Evolutionary conservation across 2,888 invertebrate genomes (phyloP).

Genomic region (Acleris sparsana): DNA sequence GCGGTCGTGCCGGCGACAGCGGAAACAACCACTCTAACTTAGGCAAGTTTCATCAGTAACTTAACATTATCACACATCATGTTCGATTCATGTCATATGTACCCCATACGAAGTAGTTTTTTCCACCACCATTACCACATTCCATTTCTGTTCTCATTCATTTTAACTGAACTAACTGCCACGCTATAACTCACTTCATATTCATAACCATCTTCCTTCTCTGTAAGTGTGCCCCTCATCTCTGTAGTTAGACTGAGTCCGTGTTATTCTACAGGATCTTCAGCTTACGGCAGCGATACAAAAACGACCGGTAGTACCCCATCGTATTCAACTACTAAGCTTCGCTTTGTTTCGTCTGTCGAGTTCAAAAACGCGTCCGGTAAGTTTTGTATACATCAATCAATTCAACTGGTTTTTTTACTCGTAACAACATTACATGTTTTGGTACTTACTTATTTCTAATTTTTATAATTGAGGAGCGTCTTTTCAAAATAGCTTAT

Average conservation of each 20-base stretch:
- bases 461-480: too few relatives aligned
- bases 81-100: too few relatives aligned
- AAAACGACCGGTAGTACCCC: constrained; percentile 62
- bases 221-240: not conserved
- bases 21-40: constrained; percentile 48
- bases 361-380: constrained; percentile 91
- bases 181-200: too few relatives aligned
- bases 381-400: constrained; percentile 57
- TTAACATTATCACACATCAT: too few relatives aligned
- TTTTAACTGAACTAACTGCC: too few relatives aligned
- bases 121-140: too few relatives aligned
- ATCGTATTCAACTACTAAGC: constrained; percentile 83
- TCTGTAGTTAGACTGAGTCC: not conserved
- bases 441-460: too few relatives aligned
- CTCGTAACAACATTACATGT: too few relatives aligned
- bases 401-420: too few relatives aligned
- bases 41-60: constrained; percentile 5
- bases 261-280: constrained; percentile 49
- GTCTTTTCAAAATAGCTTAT: too few relatives aligned
- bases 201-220: not conserved
- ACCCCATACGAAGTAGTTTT: too few relatives aligned
- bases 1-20: constrained; percentile 57
- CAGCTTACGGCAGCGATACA: constrained; percentile 58
- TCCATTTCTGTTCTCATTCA: too few relatives aligned
- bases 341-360: constrained; percentile 92